These are phyloP conservation scores for Argya squamiceps DNA, from an alignment of 2,797 vertebrate genomes.

Conservation along the genomic window DNA sequence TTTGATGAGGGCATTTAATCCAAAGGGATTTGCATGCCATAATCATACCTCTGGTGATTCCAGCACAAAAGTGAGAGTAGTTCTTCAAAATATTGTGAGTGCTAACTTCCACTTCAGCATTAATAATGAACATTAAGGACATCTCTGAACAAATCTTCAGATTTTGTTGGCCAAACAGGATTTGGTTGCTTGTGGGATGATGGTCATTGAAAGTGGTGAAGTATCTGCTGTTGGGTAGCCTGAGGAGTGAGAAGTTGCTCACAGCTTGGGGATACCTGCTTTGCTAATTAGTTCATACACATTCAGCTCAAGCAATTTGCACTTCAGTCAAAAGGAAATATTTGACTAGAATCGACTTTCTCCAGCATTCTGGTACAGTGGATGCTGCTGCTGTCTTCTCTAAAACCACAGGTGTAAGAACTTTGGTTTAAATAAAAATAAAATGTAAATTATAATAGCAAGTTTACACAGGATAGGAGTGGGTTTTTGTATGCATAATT, in stretches of 20 bases:
- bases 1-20: conserved; percentile 71
- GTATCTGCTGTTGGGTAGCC: not conserved
- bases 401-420: not conserved
- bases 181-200: not conserved
- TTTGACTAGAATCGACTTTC: not conserved
- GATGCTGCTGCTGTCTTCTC: not conserved
- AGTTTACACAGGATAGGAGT: not conserved
- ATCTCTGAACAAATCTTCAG: not conserved
- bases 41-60: conserved; percentile 63
- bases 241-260: not conserved
- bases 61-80: conserved; percentile 62
- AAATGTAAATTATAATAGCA: not conserved
- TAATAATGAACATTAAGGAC: conserved; percentile 45
- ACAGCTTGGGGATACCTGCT: not conserved
- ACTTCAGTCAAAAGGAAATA: not conserved
- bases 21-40: conserved; percentile 53
- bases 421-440: not conserved
- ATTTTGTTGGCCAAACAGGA: not conserved
- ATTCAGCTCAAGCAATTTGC: not conserved
- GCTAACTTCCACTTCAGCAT: conserved; percentile 45
- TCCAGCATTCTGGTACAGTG: accelerated
- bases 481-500: not conserved
- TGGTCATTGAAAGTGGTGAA: not conserved
- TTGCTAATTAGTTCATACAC: not conserved
- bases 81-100: conserved; percentile 59